These are phyloP conservation scores for Lagocephalus sceleratus DNA, from an alignment of 2,797 vertebrate species.

Conservation along the genomic window DNA sequence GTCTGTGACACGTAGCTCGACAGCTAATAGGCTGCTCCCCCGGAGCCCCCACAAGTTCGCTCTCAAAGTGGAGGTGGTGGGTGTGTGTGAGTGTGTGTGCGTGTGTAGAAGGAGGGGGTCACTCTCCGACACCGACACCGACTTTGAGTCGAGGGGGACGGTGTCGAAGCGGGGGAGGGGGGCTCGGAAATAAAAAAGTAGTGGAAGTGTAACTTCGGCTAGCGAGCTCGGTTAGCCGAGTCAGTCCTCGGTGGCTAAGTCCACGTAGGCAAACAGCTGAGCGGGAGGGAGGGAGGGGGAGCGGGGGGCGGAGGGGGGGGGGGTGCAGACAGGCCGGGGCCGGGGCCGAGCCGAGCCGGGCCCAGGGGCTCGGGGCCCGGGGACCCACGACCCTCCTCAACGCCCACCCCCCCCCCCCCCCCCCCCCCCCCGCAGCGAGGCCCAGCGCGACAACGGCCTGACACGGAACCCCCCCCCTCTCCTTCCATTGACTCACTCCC, in stretches of 20 bases:
- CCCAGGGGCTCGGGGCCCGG: no score
- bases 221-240: slow-evolving; percentile 58
- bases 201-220: slow-evolving; percentile 38
- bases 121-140: no score
- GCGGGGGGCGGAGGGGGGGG: no score
- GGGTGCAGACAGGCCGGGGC: slow-evolving; percentile 73
- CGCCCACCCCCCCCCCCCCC: neutral
- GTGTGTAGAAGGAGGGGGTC: no score
- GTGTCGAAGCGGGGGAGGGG: no score
- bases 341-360: no score
- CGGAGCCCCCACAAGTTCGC: slow-evolving; percentile 11
- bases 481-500: no score
- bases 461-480: no score
- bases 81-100: no score
- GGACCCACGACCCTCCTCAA: slow-evolving; percentile 9
- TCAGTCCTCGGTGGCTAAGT: slow-evolving; percentile 71
- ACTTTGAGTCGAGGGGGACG: no score
- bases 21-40: slow-evolving; percentile 55
- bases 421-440: neutral
- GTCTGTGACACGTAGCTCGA: slow-evolving; percentile 72
- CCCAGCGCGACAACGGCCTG: no score
- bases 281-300: slow-evolving; percentile 60
- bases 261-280: slow-evolving; percentile 83
- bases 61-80: neutral
- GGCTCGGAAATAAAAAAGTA: no score